A percentile compares a stretch with the other conserved stretches of the same genome.
Evolutionary conservation across 2,113 vertebrate genomes (phyloP).

Genomic region (Globicephala melas): DNA sequence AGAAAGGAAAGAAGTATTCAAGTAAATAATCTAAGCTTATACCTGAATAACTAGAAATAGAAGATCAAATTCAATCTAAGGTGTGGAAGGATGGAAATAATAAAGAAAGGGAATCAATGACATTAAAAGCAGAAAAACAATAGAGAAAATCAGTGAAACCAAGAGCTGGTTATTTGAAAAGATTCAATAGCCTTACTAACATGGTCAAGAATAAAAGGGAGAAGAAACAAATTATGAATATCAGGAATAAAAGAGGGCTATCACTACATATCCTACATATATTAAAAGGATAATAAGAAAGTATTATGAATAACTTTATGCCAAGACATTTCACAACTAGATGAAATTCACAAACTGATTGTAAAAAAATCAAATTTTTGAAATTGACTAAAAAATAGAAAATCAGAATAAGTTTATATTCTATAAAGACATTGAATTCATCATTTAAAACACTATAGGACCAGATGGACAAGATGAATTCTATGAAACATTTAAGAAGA

Average conservation of each 20-base stretch:
- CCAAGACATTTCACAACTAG: slow-evolving; percentile 6
- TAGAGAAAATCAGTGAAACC: background rate
- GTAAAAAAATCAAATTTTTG: background rate
- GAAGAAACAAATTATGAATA: background rate
- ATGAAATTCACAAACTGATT: slow-evolving; percentile 6
- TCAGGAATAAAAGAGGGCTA: background rate
- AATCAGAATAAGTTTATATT: background rate
- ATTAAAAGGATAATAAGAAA: background rate
- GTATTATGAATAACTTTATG: background rate
- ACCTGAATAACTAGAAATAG: background rate
- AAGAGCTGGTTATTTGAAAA: slow-evolving; percentile 2
- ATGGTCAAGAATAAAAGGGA: background rate
- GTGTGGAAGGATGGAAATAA: background rate
- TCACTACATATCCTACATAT: background rate
- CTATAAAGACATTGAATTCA: slow-evolving; percentile 6
- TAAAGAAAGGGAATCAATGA: background rate
- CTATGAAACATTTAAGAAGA: background rate
- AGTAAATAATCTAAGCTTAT: background rate
- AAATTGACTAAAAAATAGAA: background rate
- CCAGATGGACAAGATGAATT: background rate
- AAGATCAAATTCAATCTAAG: background rate
- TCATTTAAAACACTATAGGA: background rate
- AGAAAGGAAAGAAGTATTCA: background rate
- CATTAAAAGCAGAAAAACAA: background rate
- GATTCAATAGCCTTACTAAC: background rate